phyloP scores from a whole-genome alignment of 1,140 invertebrate genomes.

The Bombus impatiens region DNA sequence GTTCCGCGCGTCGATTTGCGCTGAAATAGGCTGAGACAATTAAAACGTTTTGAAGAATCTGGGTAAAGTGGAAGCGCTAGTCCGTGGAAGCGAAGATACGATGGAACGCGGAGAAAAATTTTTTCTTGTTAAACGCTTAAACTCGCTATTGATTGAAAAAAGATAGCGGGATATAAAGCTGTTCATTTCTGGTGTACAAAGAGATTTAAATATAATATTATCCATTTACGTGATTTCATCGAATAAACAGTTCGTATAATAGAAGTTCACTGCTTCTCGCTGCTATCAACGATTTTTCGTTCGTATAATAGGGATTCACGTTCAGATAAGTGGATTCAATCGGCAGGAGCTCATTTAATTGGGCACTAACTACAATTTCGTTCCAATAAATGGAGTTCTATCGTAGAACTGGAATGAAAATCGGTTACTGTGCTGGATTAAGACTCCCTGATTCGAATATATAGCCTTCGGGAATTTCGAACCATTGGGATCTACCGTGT shows the following conservation, averaged over 20 bases:
- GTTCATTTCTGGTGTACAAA: not conserved
- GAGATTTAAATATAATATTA: no score
- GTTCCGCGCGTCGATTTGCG: not conserved
- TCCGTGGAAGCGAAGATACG: not conserved
- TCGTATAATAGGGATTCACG: not conserved
- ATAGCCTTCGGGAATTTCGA: not conserved
- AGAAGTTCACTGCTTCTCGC: no score
- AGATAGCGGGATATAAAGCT: not conserved
- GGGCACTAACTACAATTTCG: not conserved
- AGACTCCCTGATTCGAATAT: not conserved
- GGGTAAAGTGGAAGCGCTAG: no score
- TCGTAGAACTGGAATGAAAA: not conserved
- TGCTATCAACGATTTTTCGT: not conserved
- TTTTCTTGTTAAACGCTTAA: not conserved
- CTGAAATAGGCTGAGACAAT: constrained; percentile 4
- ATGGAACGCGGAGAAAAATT: not conserved
- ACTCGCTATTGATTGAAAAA: not conserved
- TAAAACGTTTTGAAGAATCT: constrained; percentile 8
- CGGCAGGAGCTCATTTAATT: not conserved
- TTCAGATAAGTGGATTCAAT: not conserved
- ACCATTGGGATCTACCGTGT: not conserved
- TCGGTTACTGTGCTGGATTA: not conserved
- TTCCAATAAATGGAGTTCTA: not conserved
- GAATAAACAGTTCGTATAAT: no score
- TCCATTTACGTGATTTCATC: no score